A percentile compares a stretch with the other conserved stretches of the same genome.
phyloP scores from a whole-genome alignment of 1,140 invertebrate species.

The Samia ricini region DNA sequence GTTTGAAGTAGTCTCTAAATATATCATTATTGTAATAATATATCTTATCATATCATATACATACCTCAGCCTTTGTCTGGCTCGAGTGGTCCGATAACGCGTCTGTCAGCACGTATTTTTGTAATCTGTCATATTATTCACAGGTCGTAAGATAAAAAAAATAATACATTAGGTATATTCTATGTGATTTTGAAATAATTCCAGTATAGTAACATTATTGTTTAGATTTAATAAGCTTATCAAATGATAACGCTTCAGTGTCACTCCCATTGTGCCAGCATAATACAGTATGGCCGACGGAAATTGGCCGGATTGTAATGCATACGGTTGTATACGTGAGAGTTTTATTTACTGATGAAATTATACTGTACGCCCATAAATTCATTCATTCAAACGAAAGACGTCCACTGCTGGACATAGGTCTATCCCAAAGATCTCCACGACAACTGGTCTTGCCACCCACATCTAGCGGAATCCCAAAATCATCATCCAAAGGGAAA shows the following conservation, averaged over 20 bases:
- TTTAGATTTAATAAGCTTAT: background rate
- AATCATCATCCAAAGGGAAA: no score
- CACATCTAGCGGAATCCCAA: no score
- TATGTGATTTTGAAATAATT: background rate
- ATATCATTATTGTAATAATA: background rate
- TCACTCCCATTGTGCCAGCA: background rate
- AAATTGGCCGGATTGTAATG: no score
- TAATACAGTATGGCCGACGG: no score
- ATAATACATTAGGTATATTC: no score
- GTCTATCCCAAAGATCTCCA: no score
- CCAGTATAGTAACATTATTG: background rate
- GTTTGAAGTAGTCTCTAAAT: background rate
- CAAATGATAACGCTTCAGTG: background rate
- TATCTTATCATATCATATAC: background rate
- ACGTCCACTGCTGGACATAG: no score
- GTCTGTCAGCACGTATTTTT: background rate
- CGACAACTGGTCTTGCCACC: no score
- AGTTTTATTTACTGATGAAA: no score
- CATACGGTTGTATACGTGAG: no score
- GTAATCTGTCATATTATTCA: background rate
- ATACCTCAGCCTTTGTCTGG: background rate
- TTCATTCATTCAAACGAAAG: no score
- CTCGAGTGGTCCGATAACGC: background rate
- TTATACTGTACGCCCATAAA: no score
- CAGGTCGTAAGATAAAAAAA: background rate